These are phyloP conservation scores for Volucella inanis DNA, from an alignment of 2,888 invertebrate species.

Conservation along the genomic window DNA sequence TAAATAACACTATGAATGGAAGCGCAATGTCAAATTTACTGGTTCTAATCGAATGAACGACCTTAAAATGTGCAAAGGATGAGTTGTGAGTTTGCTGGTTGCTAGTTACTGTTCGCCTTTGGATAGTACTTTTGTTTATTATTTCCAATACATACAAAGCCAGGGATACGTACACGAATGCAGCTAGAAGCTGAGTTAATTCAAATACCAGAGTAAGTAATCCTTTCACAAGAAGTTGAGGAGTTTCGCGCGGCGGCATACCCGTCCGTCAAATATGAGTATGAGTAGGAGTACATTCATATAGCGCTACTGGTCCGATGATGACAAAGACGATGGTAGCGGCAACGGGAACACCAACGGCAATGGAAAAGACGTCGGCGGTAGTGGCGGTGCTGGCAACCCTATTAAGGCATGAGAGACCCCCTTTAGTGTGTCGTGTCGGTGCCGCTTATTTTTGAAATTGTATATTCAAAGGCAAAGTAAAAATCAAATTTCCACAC, in stretches of 20 bases:
- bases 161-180: conserved; percentile 6
- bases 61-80: conserved; percentile 54
- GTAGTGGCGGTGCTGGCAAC: too few relatives aligned
- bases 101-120: conserved; percentile 17
- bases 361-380: too few relatives aligned
- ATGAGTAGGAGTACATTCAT: too few relatives aligned
- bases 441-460: conserved; percentile 64
- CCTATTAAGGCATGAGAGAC: conserved; percentile 24
- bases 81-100: conserved; percentile 25
- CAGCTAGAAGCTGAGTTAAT: conserved; percentile 17
- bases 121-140: conserved; percentile 42
- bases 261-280: too few relatives aligned
- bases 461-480: conserved; percentile 70
- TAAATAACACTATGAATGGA: conserved; percentile 31
- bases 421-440: conserved; percentile 67
- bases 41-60: conserved; percentile 50
- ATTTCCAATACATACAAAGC: conserved; percentile 35
- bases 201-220: conserved; percentile 52
- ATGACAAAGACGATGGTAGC: conserved; percentile 10
- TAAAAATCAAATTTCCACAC: conserved; percentile 75
- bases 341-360: background rate
- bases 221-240: conserved; percentile 23
- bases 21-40: conserved; percentile 57
- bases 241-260: conserved; percentile 2
- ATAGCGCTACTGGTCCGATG: conserved; percentile 13